These are phyloP conservation scores for Atherix ibis DNA, from an alignment of 2,888 invertebrate genomes.

Conservation along the genomic window DNA sequence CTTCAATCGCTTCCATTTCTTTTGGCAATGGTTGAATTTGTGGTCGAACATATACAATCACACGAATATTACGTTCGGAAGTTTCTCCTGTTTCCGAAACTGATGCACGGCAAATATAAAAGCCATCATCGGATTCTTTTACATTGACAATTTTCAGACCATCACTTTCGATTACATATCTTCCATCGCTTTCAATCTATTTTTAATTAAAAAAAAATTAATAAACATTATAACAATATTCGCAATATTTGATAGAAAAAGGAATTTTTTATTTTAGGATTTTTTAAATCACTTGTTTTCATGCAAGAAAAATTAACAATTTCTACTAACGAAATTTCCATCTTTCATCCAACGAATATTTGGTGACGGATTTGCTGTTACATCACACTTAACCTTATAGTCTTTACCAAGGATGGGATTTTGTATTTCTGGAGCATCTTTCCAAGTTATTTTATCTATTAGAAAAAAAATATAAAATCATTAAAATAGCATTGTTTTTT, in stretches of 20 bases:
- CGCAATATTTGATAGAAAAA: too few species aligned
- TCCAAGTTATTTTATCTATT: slow-evolving; percentile 75
- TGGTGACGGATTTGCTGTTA: slow-evolving; percentile 69
- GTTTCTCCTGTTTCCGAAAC: slow-evolving; percentile 68
- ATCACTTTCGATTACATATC: slow-evolving; percentile 57
- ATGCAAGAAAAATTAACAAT: slow-evolving; percentile 2
- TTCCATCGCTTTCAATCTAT: slow-evolving; percentile 51
- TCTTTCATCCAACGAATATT: slow-evolving; percentile 76
- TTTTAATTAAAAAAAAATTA: slow-evolving; percentile 6
- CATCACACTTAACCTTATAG: slow-evolving; percentile 66
- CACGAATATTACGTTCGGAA: slow-evolving; percentile 58
- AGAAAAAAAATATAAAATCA: too few species aligned
- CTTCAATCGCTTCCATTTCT: slow-evolving; percentile 58
- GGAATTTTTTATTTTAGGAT: neutral
- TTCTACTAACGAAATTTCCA: slow-evolving; percentile 40
- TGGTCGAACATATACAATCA: slow-evolving; percentile 65
- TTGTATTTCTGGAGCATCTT: slow-evolving; percentile 70
- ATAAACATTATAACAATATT: too few species aligned
- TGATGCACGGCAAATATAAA: slow-evolving; percentile 75
- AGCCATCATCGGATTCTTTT: slow-evolving; percentile 67
- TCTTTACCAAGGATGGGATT: slow-evolving; percentile 61
- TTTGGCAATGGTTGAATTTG: slow-evolving; percentile 46
- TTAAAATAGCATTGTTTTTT: too few species aligned
- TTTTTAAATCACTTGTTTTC: too few species aligned
- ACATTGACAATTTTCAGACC: slow-evolving; percentile 64